Base-by-base conservation (phyloP, 2,888 invertebrate species). In the Pollenia angustigena region DNA sequence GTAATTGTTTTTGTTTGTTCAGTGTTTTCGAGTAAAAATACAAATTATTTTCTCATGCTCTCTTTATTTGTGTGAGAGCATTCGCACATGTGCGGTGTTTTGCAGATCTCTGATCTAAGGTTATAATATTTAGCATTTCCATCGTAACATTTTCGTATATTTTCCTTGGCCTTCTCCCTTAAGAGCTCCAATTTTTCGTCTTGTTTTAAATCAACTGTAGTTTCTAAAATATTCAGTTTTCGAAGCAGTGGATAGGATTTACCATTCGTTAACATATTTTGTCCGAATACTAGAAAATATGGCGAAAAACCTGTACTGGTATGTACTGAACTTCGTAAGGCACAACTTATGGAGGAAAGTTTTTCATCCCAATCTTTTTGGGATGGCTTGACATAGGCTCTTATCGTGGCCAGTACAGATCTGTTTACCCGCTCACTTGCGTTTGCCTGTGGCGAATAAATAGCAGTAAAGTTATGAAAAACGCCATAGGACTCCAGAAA, bases 261-360 rank as follows among this genome's bases (percentile, higher is more conserved):
- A 8, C 66, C 66, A 46, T 66, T 66, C 4, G 46, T 23, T 2
- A 66, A 10, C 66, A 66, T 66, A 23, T 48, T 71, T 12, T 69
- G 80, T 10, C 80, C 80, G 72, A 81, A 81, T 6, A 81, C 14
- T 18, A 72, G 32, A 12, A 50, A 80, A 32, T 71, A 81, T 1
- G 80, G 80, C 9, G 71, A 81, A 46, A 54, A 81, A 4, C 71
- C 71, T n/a, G 62, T 81, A 7, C 71, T 64, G 46, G 18, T 3
- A 40, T 72, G 81, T 9, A 72, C 16, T 1, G 81, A 52, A 40
- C 72, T 62, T 23, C 74, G 23, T 10, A 81, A 40, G 7, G 72
- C 60, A 7, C 58, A 74, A 58, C 60, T 74, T 9, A 74, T 74
- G 2, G 66, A 16, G 1, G 50, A 64, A 1, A 79, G 40, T 60